Base-by-base conservation (phyloP, 2,888 invertebrate genomes). In the Sinelater perroti region DNA sequence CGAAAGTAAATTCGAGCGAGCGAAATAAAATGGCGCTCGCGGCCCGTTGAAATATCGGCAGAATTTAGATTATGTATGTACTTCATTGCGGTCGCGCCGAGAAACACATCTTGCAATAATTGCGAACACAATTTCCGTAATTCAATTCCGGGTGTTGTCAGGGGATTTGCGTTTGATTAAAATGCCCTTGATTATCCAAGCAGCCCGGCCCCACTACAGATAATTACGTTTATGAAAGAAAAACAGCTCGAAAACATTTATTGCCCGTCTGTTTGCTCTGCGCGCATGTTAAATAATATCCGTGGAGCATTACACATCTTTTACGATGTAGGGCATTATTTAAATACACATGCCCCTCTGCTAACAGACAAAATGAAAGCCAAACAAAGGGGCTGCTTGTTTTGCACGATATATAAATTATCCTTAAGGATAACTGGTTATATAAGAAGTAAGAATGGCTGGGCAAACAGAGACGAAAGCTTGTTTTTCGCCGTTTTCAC, bases 281-380 rank as follows among this genome's bases (percentile, higher is more conserved):
- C 66, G 70, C 69, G 64, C 66, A 69, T 67, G 69, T 71, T 72
- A 70, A 70, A 70, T 66, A 68, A 57, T 57, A 53, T 57, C 57
- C 68, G 69, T 70, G 64, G 64, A 67, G 69, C 66, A 71, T 69
- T 68, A 66, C 69, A 68, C 70, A 70, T 68, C 67, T 71, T 70
- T 70, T 68, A 68, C 67, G 70, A 67, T 68, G 68, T 65, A 63
- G 65, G 64, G 69, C 63, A 68, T 69, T 71, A 72, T 70, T 71
- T 70, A 70, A 71, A 71, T 70, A 70, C 56, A 56, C 52, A 52
- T 50, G 36, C 55, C 69, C 66, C 71, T 67, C 69, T 62, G 68
- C 67, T 70, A 60, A 63, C 61, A 67, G 70, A 71, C 72, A 73
- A 57, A 75, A 75, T 74, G 72, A 72, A 75, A 74, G 71, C 72